A percentile compares a stretch with the other conserved stretches of the same genome.
These are phyloP conservation scores for Probaryconus sp. DNA, from an alignment of 1,140 invertebrate species.

Conservation along the genomic window DNA sequence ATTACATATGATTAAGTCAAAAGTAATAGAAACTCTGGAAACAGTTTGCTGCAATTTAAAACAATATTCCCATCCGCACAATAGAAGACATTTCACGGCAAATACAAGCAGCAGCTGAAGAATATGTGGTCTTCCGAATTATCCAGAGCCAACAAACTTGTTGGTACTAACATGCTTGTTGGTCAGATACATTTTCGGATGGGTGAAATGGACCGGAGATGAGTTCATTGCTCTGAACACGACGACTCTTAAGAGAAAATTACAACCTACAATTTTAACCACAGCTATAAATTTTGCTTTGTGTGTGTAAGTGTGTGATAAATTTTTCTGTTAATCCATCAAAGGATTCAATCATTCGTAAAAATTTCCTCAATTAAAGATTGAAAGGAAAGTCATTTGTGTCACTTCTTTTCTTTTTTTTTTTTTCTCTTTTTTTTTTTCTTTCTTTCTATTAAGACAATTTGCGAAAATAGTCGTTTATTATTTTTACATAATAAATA, in stretches of 20 bases:
- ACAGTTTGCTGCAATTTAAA: constrained; percentile 18
- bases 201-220: constrained; percentile 46
- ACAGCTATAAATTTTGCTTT: constrained; percentile 34
- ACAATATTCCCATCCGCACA: constrained; percentile 14
- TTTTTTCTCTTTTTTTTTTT: not conserved
- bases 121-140: constrained; percentile 40
- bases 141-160: constrained; percentile 29
- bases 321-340: constrained; percentile 35
- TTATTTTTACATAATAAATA: constrained; percentile 27
- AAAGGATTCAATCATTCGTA: constrained; percentile 35
- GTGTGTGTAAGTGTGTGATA: constrained; percentile 6
- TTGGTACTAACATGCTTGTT: constrained; percentile 41
- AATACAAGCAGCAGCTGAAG: constrained; percentile 19
- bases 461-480: not conserved
- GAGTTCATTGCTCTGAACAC: constrained; percentile 45
- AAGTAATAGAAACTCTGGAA: not conserved
- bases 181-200: constrained; percentile 44
- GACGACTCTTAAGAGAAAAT: constrained; percentile 50
- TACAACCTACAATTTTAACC: constrained; percentile 47
- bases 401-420: not conserved
- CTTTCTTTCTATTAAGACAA: not conserved
- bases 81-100: constrained; percentile 13
- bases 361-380: constrained; percentile 33
- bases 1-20: constrained; percentile 11
- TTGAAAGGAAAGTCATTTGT: constrained; percentile 21